Evolutionary conservation across 2,797 vertebrate species (phyloP).

Genomic region (Triplophysa yarkandensis): DNA sequence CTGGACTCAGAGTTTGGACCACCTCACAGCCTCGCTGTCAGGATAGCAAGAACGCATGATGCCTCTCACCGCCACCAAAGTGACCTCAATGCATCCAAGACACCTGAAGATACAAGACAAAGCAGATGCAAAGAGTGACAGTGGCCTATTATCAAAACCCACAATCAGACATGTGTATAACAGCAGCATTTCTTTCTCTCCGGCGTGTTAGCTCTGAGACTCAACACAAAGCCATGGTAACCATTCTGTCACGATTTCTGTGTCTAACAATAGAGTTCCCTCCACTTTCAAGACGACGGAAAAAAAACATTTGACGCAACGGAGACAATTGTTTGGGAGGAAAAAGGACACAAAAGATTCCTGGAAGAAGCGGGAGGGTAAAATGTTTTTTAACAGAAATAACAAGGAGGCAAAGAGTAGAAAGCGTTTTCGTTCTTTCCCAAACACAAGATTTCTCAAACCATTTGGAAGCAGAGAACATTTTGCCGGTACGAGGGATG

Average conservation of each 20-base stretch:
- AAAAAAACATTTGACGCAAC: constrained; percentile 20
- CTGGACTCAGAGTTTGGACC: constrained; percentile 69
- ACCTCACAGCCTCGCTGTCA: constrained; percentile 69
- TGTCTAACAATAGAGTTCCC: constrained; percentile 48
- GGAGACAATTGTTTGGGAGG: constrained; percentile 27
- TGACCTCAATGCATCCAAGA: constrained; percentile 28
- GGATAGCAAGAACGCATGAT: constrained; percentile 67
- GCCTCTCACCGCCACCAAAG: constrained; percentile 69
- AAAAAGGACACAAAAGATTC: constrained; percentile 28
- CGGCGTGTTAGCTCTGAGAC: constrained; percentile 2
- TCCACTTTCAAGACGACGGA: constrained; percentile 36
- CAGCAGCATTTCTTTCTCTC: constrained; percentile 32
- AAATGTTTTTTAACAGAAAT: constrained; percentile 29
- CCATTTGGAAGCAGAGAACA: not conserved
- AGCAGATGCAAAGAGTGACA: constrained; percentile 17
- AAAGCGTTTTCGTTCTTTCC: constrained; percentile 19
- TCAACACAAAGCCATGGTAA: constrained; percentile 44
- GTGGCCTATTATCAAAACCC: constrained; percentile 36
- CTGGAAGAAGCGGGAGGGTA: constrained; percentile 17
- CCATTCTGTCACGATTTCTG: constrained; percentile 48
- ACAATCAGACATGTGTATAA: constrained; percentile 30
- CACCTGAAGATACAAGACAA: constrained; percentile 28
- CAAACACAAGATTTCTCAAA: constrained; percentile 12
- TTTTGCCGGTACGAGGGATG: not conserved
- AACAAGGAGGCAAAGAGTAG: not conserved